phyloP scores from a whole-genome alignment of 2,888 invertebrate genomes.

The Schizaphis graminum region DNA sequence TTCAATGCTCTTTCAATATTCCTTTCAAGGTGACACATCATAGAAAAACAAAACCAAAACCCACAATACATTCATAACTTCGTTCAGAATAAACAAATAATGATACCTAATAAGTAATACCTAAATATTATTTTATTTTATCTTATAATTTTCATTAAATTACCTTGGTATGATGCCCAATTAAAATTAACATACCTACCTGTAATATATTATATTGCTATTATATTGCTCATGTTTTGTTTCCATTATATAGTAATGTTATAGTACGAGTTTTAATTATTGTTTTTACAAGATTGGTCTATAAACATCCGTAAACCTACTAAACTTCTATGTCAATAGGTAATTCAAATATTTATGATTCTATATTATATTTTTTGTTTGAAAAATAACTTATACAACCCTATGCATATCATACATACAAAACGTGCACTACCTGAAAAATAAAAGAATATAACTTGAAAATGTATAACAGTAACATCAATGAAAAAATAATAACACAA shows the following conservation, averaged over 20 bases:
- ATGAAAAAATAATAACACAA: slow-evolving; percentile 51
- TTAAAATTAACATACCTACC: not conserved
- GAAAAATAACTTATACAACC: slow-evolving; percentile 8
- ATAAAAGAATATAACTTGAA: slow-evolving; percentile 7
- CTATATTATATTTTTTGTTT: not conserved
- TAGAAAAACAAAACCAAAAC: too few species aligned
- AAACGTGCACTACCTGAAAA: slow-evolving; percentile 26
- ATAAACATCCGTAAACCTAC: not conserved
- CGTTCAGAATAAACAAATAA: not conserved
- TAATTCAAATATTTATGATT: slow-evolving; percentile 29
- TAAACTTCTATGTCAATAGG: not conserved
- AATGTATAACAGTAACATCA: not conserved
- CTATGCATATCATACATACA: not conserved
- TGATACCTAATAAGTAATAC: not conserved
- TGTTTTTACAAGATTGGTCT: not conserved
- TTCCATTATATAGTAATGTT: not conserved
- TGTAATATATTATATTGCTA: too few species aligned
- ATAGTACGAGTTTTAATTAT: not conserved
- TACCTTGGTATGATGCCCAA: not conserved
- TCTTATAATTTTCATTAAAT: not conserved
- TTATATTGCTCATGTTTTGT: not conserved
- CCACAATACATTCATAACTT: too few species aligned
- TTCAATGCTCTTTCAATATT: too few species aligned
- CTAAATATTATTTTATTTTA: not conserved
- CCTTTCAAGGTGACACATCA: too few species aligned